Base-by-base conservation (phyloP, 1,140 invertebrate genomes). In the Globodera rostochiensis region DNA sequence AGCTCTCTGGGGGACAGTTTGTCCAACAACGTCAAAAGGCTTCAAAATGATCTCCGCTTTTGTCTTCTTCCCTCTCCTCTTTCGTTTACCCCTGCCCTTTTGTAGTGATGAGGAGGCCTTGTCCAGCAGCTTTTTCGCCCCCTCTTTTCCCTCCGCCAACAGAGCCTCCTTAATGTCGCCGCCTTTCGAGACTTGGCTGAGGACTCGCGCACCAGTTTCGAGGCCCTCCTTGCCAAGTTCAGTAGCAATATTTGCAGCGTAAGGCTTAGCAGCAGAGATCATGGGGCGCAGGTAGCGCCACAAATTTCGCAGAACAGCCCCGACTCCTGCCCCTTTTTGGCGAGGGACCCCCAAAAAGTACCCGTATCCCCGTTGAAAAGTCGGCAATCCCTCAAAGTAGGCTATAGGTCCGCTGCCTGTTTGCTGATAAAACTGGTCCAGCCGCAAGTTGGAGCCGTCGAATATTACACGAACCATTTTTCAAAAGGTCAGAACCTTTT, bases 391-490 rank as follows among this genome's bases (percentile, higher is more conserved):
- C 57, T 64, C 11, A 64, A 64, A 64, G 50, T 53, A 53, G 50
- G 64, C 3, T 64, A 47, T 21, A 4, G n/a, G 25, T 1, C 73
- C 73, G 13, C 45, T 13, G 2, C 73, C 73, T 25, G 6, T 11
- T 47, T 74, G 73, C 80, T 50, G 8, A 45, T 80, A 80, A 50
- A 80, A 0, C 81, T 57, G 4, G 21, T 77, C 36, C 7, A 80
- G 9, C 4, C 47, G 19, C 57, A 73, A 49, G 6, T 57, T 25
- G n/a, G 60, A 21, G 47, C 46, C 57, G 80, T 80, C 79, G 21
- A 80, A 80, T 53, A 80, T 80, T 11, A 80, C 57, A 36, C 80
- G 78, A 7, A 77, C 67, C 79, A 80, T 80, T 81, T 47, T 67
- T 57, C 49, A 21, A 19, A 64, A 64, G 5, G 57, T 64, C 13